Conservation (phyloP, 2,888 invertebrate species). For the Tenthredo mesomela region DNA sequence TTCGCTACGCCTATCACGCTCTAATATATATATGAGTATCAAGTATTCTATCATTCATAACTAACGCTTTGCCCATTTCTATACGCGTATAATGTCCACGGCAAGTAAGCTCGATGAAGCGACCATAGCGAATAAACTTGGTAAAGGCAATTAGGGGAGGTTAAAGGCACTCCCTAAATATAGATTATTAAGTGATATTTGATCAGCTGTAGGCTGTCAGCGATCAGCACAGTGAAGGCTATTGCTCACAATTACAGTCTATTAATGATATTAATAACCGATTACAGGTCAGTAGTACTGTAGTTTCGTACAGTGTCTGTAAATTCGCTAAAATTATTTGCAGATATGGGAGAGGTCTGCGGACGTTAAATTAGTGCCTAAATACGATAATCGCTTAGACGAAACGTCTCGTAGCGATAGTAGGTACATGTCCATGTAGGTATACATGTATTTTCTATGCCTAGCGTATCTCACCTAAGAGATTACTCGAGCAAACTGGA, state of each 20-base stretch:
- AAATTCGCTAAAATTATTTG: not conserved
- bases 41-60: not conserved
- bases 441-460: not conserved
- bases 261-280: not conserved
- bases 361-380: not conserved
- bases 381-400: slow-evolving; percentile 18
- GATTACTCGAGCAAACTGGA: not conserved
- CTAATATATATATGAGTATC: not conserved
- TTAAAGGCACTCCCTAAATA: slow-evolving; percentile 12
- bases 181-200: slow-evolving; percentile 22
- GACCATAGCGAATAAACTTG: slow-evolving; percentile 8
- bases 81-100: not conserved
- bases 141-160: slow-evolving; percentile 17
- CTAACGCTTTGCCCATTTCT: not conserved
- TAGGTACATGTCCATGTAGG: not conserved
- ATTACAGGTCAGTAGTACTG: not conserved
- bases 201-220: slow-evolving; percentile 20
- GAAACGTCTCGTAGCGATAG: slow-evolving; percentile 17
- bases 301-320: not conserved
- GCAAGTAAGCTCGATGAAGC: not conserved
- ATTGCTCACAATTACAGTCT: slow-evolving; percentile 26
- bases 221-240: not conserved
- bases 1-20: not conserved
- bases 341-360: not conserved
- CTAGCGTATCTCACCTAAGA: not conserved